These are phyloP conservation scores for Taxidea taxus DNA, from an alignment of 2,113 vertebrate species.

Conservation along the genomic window DNA sequence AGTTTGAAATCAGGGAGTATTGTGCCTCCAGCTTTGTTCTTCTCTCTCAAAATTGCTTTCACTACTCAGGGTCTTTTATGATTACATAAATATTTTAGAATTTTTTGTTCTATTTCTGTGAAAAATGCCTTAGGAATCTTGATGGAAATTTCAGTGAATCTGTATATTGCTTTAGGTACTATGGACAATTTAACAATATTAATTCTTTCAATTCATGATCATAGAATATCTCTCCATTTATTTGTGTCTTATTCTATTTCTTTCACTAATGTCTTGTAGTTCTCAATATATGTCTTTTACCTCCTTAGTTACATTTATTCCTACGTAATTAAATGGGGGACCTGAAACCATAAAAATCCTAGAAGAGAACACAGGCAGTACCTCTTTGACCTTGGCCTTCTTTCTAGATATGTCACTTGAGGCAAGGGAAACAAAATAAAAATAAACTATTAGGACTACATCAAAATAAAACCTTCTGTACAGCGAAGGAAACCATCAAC, in stretches of 20 bases:
- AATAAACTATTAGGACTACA: neutral
- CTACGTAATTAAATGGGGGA: neutral
- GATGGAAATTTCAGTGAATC: neutral
- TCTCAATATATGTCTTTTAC: neutral
- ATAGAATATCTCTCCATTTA: neutral
- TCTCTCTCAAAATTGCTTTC: neutral
- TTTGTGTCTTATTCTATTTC: neutral
- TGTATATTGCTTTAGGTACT: neutral
- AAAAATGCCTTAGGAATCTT: neutral
- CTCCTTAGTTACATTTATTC: neutral
- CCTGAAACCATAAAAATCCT: neutral
- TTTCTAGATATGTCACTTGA: neutral
- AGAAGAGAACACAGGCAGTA: neutral
- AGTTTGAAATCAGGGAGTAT: neutral
- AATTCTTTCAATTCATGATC: neutral
- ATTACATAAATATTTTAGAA: neutral
- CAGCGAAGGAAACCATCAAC: neutral
- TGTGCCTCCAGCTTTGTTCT: neutral
- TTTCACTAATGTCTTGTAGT: neutral
- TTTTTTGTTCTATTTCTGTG: neutral
- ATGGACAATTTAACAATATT: neutral
- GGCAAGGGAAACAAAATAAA: neutral
- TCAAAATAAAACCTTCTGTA: neutral
- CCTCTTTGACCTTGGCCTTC: neutral
- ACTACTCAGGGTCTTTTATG: neutral